These are phyloP conservation scores for Solen grandis DNA, from an alignment of 1,140 invertebrate species.

Conservation along the genomic window DNA sequence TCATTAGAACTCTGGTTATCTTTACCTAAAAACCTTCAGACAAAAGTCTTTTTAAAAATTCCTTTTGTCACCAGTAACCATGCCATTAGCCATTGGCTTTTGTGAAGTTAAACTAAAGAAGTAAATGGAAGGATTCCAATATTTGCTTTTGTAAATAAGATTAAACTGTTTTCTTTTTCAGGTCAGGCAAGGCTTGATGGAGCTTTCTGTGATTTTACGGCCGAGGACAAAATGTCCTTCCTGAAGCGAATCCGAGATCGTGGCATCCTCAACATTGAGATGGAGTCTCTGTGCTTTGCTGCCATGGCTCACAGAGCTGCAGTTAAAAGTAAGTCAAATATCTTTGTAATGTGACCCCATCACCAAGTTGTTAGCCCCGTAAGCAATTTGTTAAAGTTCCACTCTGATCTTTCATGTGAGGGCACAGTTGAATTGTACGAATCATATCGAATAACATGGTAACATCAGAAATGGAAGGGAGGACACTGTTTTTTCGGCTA, in stretches of 20 bases:
- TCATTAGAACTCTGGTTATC: too few species aligned
- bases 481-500: too few species aligned
- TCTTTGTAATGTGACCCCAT: background rate
- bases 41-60: too few species aligned
- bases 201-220: conserved; percentile 97
- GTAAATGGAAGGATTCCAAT: too few species aligned
- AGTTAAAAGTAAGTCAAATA: conserved; percentile 62
- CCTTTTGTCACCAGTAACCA: too few species aligned
- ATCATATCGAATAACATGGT: too few species aligned
- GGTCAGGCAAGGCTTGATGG: conserved; percentile 96
- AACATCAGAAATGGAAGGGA: too few species aligned
- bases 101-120: too few species aligned
- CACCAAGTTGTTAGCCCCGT: background rate
- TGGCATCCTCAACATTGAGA: conserved; percentile 98
- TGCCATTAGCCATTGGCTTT: too few species aligned
- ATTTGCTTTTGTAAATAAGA: too few species aligned
- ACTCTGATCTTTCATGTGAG: background rate
- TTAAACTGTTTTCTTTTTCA: conserved; percentile 56
- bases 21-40: too few species aligned
- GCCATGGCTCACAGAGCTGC: conserved; percentile 91
- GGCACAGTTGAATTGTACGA: background rate
- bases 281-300: conserved; percentile 97
- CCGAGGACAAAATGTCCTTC: conserved; percentile 95
- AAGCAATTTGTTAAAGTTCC: background rate
- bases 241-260: conserved; percentile 88